Base-by-base conservation (phyloP, 2,113 vertebrate genomes). In the Dromaius novaehollandiae region DNA sequence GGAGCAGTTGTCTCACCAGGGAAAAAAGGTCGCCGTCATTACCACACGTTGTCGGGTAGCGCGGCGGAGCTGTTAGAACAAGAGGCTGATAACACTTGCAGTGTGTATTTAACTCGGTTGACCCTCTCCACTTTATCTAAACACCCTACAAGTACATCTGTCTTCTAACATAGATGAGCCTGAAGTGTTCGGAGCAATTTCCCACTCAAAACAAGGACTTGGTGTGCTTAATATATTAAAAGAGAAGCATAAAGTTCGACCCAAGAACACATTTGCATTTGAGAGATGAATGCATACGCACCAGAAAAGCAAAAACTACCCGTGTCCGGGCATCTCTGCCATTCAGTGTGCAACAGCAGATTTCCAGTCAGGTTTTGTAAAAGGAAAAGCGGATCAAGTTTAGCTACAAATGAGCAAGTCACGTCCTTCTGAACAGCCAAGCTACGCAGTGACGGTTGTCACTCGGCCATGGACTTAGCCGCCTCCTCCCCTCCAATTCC, bases 361-460 rank as follows among this genome's bases (percentile, higher is more conserved):
- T 5, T 11, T 5, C 28, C 4, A n/a, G 0, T 4, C 3, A 19
- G 13, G 21, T n/a, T 17, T 9, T 0, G 4, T 0, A 9, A 63
- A 60, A 53, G 46, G 21, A 42, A 86, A 88, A 89, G 11, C 1
- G 0, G 7, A 51, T 66, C 32, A n/a, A 64, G 81, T 48, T 25
- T 3, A 10, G 77, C 32, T 38, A 34, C 42, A 86, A 64, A 32
- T 0, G 0, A 46, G 32, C 3, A 38, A 65, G 11, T 46, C 8
- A 9, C 0, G 19, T 22, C 42, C 51, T 30, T 25, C 56, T 13
- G 11, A 58, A 38, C 0, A 82, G 66, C 1, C 50, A 8, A 15
- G 32, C 1, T 1, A 0, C 0, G 0, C 8, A 34, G 75, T 6
- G 38, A 66, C n/a, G 25, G 8, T 0, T 0, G 6, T 46, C 66